Base-by-base conservation (phyloP, 1,140 invertebrate species). In the Cryptotermes secundus region DNA sequence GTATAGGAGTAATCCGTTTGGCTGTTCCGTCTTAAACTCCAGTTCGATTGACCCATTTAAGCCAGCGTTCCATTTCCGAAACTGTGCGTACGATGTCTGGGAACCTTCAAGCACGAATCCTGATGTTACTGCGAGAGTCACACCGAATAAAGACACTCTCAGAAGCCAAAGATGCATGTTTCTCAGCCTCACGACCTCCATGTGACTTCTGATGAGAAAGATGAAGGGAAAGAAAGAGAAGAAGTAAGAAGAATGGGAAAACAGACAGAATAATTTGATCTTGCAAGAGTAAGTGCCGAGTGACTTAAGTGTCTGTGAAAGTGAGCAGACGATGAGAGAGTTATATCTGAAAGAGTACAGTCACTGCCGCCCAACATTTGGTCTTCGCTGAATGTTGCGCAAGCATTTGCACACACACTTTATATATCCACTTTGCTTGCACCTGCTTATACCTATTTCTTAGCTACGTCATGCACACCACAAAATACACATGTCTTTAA, bases 1-100 rank as follows among this genome's bases (percentile, higher is more conserved):
- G 89, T 98, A 98, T 79, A 99, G 91, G 31, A 99, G 90, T 84
- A 98, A 89, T 14, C 96, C 97, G 90, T 97, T 97, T 0, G 96
- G 95, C 88, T 96, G 95, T 83, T 96, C 94, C 9, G 97, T 98
- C 90, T 96, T 96, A 90, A 98, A 98, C 89, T 98, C 97, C 87
- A 98, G 93, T 88, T 97, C 96, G 12, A 98, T 89, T n/a, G 94
- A 96, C 19, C 96, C 96, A 88, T 97, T 97, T 3, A 96, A 89
- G 1, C 93, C 95, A 14, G 95, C 94, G 88, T 96, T 96, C 97
- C 97, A 99, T 88, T 96, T 96, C 7, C 94, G 92, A 88, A 97
- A 98, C 87, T 97, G 96, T 38, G 96, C 96, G 91, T 96, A 98
- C 4, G 96, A 96, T 87, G 94, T 95, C 83, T 94, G 92, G 0